Percentiles rank a stretch among this genome's conserved stretches.
These are phyloP conservation scores for Spatulosminthurus flaviceps DNA, from an alignment of 2,888 invertebrate genomes.

Conservation along the genomic window DNA sequence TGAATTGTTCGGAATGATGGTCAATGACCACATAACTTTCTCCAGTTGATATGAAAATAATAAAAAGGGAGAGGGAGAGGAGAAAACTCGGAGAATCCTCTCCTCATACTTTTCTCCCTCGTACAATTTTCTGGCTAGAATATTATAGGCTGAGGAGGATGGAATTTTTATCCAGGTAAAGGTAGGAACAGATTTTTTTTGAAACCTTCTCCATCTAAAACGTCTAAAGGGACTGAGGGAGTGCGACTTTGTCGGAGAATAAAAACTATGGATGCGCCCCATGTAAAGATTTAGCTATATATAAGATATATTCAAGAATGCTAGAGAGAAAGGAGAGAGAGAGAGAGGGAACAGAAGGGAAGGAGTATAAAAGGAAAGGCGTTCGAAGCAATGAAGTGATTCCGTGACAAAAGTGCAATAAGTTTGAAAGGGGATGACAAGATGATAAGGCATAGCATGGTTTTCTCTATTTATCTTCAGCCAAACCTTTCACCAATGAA, in stretches of 20 bases:
- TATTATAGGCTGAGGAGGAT: no score
- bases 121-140: no score
- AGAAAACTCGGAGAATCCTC: no score
- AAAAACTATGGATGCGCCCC: background rate
- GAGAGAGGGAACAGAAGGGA: constrained; percentile 9
- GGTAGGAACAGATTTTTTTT: background rate
- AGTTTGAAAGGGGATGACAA: constrained; percentile 42
- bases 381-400: constrained; percentile 40
- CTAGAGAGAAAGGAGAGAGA: background rate
- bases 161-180: no score
- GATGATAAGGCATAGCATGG: constrained; percentile 45
- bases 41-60: background rate
- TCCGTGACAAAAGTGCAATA: constrained; percentile 45
- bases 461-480: constrained; percentile 33
- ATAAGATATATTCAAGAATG: no score
- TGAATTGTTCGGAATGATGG: background rate
- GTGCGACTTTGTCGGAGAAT: background rate
- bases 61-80: background rate
- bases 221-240: background rate
- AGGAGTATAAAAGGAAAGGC: constrained; percentile 21
- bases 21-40: background rate
- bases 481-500: constrained; percentile 8
- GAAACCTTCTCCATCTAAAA: no score
- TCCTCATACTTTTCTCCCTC: no score
- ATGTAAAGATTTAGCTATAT: background rate